Evolutionary conservation across 2,113 vertebrate species (phyloP).

Genomic region (Seriola rivoliana): DNA sequence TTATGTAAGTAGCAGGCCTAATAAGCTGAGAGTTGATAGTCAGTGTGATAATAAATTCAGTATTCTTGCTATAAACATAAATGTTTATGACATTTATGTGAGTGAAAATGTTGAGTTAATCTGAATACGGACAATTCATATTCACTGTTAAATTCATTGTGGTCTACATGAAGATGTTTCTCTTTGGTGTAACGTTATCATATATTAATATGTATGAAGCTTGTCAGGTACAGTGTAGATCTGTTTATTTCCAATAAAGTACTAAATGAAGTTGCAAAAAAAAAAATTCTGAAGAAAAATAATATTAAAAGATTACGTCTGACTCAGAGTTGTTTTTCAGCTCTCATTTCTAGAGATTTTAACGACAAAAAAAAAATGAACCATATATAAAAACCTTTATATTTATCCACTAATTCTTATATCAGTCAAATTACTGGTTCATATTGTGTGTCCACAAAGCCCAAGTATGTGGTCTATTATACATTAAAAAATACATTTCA

Average conservation of each 20-base stretch:
- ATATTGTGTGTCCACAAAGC: neutral
- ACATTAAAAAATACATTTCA: neutral
- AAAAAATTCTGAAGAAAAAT: too few relatives aligned
- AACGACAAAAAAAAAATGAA: too few relatives aligned
- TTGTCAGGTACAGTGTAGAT: too few relatives aligned
- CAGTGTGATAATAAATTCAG: neutral
- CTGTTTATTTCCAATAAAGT: too few relatives aligned
- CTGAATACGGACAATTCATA: neutral
- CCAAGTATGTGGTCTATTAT: neutral
- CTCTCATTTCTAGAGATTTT: neutral
- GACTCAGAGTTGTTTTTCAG: neutral
- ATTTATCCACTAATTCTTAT: neutral
- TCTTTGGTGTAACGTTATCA: too few relatives aligned
- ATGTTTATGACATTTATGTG: constrained; percentile 12
- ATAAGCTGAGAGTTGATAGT: neutral
- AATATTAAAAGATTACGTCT: too few relatives aligned
- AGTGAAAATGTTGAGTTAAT: constrained; percentile 19
- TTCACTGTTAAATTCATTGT: neutral
- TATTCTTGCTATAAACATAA: constrained; percentile 27
- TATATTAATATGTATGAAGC: too few relatives aligned
- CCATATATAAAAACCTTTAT: neutral
- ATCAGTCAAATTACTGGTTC: neutral
- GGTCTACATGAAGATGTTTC: too few relatives aligned
- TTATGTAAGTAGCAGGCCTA: neutral
- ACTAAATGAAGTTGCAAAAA: too few relatives aligned